Conservation (phyloP, 2,113 vertebrate species). For the Triplophysa tibetana region DNA sequence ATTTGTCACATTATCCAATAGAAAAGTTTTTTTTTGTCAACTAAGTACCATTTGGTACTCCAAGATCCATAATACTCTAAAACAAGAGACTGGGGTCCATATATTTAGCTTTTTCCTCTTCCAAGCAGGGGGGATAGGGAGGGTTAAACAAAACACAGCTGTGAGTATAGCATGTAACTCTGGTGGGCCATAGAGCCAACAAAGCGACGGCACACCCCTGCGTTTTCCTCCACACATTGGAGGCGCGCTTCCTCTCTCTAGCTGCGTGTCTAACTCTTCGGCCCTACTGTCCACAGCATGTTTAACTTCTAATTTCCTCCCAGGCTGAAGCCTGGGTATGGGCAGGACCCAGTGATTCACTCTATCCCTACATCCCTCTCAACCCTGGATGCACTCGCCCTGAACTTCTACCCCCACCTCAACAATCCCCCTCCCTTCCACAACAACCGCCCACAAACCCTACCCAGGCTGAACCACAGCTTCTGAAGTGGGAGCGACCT, state of each 20-base stretch:
- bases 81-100: constrained; percentile 8
- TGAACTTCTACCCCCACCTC: constrained; percentile 36
- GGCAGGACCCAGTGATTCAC: constrained; percentile 42
- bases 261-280: constrained; percentile 43
- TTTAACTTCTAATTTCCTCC: constrained; percentile 63
- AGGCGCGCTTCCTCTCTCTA: constrained; percentile 51
- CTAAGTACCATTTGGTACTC: not conserved
- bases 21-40: not conserved
- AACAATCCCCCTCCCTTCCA: constrained; percentile 25
- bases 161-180: constrained; percentile 41
- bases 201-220: constrained; percentile 49
- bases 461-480: constrained; percentile 46
- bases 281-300: constrained; percentile 37
- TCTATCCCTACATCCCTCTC: constrained; percentile 54
- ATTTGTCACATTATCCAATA: not conserved
- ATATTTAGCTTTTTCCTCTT: constrained; percentile 39
- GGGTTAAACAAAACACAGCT: constrained; percentile 53
- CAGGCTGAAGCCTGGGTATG: constrained; percentile 40
- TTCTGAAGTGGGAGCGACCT: constrained; percentile 52
- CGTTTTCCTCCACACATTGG: constrained; percentile 57
- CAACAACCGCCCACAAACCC: constrained; percentile 7
- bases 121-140: constrained; percentile 14
- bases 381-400: constrained; percentile 56
- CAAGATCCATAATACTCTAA: not conserved
- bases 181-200: constrained; percentile 31